A percentile compares a stretch with the other conserved stretches of the same genome.
These are phyloP conservation scores for Euthynnus affinis DNA, from an alignment of 2,797 vertebrate genomes.

Conservation along the genomic window DNA sequence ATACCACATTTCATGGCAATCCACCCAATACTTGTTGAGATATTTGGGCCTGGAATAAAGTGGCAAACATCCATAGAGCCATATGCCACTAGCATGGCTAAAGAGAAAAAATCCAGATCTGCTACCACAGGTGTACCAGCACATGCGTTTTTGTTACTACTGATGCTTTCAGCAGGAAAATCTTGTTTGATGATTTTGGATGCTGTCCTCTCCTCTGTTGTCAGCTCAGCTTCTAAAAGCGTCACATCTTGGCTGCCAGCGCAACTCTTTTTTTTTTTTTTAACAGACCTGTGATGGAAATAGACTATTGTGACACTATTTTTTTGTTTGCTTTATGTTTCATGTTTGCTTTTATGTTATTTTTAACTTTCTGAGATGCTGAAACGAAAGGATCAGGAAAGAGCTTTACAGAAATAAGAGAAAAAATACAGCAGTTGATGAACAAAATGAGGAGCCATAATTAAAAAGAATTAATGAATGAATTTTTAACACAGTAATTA, in stretches of 20 bases:
- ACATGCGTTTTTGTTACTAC: background rate
- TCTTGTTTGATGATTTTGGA: constrained; percentile 18
- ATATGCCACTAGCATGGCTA: background rate
- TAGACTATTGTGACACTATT: constrained; percentile 28
- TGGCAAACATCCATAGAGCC: background rate
- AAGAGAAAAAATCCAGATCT: background rate
- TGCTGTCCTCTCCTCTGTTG: background rate
- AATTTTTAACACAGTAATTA: background rate
- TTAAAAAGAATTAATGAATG: constrained; percentile 18
- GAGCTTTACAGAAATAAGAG: background rate
- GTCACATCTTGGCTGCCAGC: constrained; percentile 35
- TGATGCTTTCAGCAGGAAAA: too few species aligned
- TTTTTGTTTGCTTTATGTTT: constrained; percentile 1
- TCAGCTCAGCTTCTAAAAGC: constrained; percentile 32
- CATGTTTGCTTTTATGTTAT: constrained; percentile 50
- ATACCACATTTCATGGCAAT: too few species aligned
- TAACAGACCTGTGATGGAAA: constrained; percentile 25
- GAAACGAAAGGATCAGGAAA: constrained; percentile 42
- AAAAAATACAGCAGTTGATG: background rate
- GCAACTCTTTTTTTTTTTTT: constrained; percentile 18
- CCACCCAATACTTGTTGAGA: too few species aligned
- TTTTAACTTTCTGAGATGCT: constrained; percentile 36
- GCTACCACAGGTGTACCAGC: too few species aligned
- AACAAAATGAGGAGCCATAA: constrained; percentile 4
- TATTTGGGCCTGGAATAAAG: too few species aligned